A percentile compares a stretch with the other conserved stretches of the same genome.
Conservation (phyloP, 2,797 vertebrate genomes). For the Eutrigla gurnardus region DNA sequence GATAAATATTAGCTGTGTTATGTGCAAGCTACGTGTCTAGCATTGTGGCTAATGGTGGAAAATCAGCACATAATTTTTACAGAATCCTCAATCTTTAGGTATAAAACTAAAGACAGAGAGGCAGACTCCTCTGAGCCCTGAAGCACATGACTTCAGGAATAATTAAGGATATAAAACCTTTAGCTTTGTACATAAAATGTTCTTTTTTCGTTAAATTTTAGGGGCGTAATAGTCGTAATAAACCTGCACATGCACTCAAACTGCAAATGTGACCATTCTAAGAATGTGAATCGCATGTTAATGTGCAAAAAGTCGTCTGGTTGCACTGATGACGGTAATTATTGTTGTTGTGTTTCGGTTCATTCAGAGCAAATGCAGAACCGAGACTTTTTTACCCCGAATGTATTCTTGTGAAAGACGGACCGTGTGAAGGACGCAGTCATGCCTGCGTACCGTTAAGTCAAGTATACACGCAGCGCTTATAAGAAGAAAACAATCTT, state of each 20-base stretch:
- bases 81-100: neutral
- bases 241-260: neutral
- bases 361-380: constrained; percentile 27
- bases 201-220: neutral
- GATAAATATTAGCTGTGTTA: too few relatives aligned
- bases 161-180: neutral
- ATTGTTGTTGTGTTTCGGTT: constrained; percentile 27
- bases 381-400: constrained; percentile 35
- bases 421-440: constrained; percentile 39
- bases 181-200: neutral
- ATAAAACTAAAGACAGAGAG: neutral
- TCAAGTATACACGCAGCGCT: constrained; percentile 44
- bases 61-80: neutral
- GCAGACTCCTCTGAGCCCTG: too few relatives aligned
- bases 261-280: neutral
- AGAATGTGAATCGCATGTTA: constrained; percentile 26
- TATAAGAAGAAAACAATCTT: constrained; percentile 62
- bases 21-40: neutral
- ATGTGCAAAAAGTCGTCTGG: constrained; percentile 21
- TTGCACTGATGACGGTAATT: constrained; percentile 35
- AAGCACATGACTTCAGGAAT: too few relatives aligned
- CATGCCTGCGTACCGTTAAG: constrained; percentile 46
- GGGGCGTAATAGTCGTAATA: neutral
- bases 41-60: neutral
- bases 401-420: constrained; percentile 45